Base-by-base conservation (phyloP, 2,888 invertebrate species). In the Caenorhabditis sp. region DNA sequence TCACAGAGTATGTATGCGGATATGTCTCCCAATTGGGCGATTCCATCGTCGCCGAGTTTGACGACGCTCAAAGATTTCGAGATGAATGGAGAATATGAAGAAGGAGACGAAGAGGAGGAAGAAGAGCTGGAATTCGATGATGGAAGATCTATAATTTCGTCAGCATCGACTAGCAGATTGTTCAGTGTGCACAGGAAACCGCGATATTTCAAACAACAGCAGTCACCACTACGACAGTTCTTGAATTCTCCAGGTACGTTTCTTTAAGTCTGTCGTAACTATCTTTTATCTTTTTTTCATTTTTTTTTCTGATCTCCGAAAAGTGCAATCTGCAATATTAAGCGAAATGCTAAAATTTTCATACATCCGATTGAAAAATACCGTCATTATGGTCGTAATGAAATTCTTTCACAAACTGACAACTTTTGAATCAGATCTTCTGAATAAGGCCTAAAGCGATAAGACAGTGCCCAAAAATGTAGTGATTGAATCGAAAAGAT, bases 1-100 rank as follows among this genome's bases (percentile, higher is more conserved):
- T 69, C 78, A 26, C 76, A 76, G 21, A 78, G 78, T 65, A 78
- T 78, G 78, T 78, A 76, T 53, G 74, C 67, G 17, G 62, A 63
- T 21, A 38, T 68, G 1, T 57, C 66, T 3, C 23, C 27, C 12
- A 17, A 27, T 27, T 38, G 21, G 25, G 21, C 5, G 5, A 67
- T 71, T 23, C 71, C 71, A 4, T 67, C 71, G 1, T 71, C 67
- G 7, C 72, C 76, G 12, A 76, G 76, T 60, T 57, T 76, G 36
- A 68, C 72, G 52, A 73, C 66, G 52, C 52, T 76, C 26, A 68
- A 69, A 53, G 69, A 73, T 59, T 73, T 68, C n/a, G 49, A 64
- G 62, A 58, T 65, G 12, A 70, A 70, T 25, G 67, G 67, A 1
- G 63, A 71, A 4, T 52, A 52, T 38, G 64, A 72, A 0, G 64